These are phyloP conservation scores for Chelonus formosanus DNA, from an alignment of 2,888 invertebrate genomes.

Conservation along the genomic window DNA sequence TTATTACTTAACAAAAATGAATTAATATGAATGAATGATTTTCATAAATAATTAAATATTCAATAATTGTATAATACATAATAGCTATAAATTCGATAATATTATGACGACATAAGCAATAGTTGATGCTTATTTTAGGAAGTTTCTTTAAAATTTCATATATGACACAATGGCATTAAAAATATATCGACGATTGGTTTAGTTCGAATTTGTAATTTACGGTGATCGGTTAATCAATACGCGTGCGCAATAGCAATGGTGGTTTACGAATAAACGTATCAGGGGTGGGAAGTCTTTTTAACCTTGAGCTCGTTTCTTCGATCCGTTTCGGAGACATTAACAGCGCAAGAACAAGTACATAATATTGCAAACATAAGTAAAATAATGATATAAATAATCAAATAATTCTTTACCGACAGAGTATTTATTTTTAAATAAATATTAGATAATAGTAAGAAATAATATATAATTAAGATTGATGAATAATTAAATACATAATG, in stretches of 20 bases:
- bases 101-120: no score
- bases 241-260: conserved; percentile 22
- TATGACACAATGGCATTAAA: background rate
- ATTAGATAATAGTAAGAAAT: background rate
- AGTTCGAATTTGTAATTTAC: conserved; percentile 2
- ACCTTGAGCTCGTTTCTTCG: conserved; percentile 60
- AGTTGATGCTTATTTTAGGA: no score
- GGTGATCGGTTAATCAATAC: background rate
- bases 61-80: no score
- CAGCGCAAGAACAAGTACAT: conserved; percentile 31
- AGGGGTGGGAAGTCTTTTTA: conserved; percentile 37
- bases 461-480: conserved; percentile 1
- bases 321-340: conserved; percentile 57
- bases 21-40: no score
- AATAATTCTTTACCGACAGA: no score
- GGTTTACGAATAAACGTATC: conserved; percentile 27
- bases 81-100: no score
- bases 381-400: no score
- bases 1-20: no score
- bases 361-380: background rate
- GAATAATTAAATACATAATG: background rate
- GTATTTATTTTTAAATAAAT: no score
- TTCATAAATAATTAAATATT: no score
- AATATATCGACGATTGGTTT: background rate
- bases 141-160: background rate